Evolutionary conservation across 2,113 vertebrate genomes (phyloP).

Genomic region (Tychaedon coryphoeus): DNA sequence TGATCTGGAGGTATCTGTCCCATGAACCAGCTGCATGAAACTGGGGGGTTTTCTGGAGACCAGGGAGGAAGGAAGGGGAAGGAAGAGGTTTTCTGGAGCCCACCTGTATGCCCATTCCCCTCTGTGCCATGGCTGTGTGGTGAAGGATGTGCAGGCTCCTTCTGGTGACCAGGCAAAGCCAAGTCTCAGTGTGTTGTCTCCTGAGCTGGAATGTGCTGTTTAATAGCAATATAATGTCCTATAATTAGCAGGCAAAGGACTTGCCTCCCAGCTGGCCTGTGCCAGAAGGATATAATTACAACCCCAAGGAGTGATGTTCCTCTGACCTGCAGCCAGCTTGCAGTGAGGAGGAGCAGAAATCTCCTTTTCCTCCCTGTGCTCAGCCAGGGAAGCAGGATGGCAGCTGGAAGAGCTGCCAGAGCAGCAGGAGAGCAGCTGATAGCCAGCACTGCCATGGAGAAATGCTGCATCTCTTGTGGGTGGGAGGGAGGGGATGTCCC

Average conservation of each 20-base stretch:
- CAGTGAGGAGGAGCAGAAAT: neutral
- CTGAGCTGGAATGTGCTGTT: neutral
- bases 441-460: fast-evolving
- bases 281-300: conserved; percentile 34
- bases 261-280: conserved; percentile 23
- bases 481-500: neutral
- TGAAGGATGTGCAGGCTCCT: neutral
- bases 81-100: neutral
- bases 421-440: neutral
- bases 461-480: neutral
- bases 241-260: conserved; percentile 35
- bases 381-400: neutral
- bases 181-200: neutral
- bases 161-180: neutral
- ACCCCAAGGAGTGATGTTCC: neutral
- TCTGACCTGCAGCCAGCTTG: conserved; percentile 20
- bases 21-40: fast-evolving
- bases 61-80: neutral
- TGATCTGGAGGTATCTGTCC: neutral
- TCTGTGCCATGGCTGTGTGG: neutral
- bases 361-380: neutral
- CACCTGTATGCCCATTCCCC: neutral
- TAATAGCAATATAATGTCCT: neutral
- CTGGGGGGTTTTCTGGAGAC: neutral
- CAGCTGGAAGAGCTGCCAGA: neutral